Conservation (phyloP, 2,797 vertebrate species). For the Notoglanidium macrostoma region DNA sequence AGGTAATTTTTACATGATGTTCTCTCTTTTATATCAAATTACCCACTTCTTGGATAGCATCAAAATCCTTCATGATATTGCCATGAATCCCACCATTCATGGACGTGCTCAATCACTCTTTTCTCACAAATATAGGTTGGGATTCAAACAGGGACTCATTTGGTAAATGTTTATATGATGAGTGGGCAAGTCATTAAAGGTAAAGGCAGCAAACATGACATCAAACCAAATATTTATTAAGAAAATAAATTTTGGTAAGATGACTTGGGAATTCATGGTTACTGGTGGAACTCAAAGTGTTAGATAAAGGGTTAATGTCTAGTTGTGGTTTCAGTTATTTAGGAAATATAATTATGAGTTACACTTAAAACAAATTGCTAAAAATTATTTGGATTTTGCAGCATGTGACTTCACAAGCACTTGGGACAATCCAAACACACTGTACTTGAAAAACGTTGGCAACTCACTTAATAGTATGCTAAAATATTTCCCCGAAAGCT, state of each 20-base stretch:
- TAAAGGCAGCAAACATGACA: background rate
- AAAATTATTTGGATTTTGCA: background rate
- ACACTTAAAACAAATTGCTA: background rate
- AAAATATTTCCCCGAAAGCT: background rate
- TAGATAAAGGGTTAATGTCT: background rate
- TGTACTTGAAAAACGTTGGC: background rate
- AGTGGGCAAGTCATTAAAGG: background rate
- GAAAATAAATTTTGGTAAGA: background rate
- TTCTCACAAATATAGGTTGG: background rate
- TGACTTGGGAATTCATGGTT: background rate
- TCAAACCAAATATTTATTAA: background rate
- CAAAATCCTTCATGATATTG: background rate
- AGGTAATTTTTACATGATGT: background rate
- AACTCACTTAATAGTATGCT: background rate
- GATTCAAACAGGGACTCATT: background rate
- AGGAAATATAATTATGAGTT: background rate
- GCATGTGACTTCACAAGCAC: background rate
- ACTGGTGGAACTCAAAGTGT: background rate
- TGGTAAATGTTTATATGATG: background rate
- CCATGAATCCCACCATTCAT: background rate
- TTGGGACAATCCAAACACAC: background rate
- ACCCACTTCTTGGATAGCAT: background rate
- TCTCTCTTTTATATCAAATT: background rate
- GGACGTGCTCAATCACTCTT: background rate
- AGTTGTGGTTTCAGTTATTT: background rate